Evolutionary conservation across 2,113 vertebrate species (phyloP).

Genomic region (Terrapene triunguis): DNA sequence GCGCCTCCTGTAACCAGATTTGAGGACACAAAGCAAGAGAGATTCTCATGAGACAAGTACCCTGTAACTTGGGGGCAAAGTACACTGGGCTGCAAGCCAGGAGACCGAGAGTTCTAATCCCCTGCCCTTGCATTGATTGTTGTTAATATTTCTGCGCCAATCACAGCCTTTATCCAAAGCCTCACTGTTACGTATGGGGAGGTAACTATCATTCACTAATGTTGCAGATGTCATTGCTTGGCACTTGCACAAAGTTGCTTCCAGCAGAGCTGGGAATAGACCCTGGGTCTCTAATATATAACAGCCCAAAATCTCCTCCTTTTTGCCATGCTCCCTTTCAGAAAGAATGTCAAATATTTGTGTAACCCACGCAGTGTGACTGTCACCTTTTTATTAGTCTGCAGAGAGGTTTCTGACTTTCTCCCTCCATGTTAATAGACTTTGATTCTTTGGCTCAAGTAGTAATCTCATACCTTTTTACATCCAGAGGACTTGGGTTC

Average conservation of each 20-base stretch:
- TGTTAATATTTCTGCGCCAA: neutral
- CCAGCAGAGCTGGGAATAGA: neutral
- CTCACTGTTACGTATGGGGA: neutral
- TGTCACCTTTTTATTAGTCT: neutral
- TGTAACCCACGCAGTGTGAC: neutral
- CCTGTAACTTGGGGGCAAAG: neutral
- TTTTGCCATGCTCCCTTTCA: neutral
- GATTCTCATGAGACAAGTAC: neutral
- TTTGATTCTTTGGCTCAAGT: neutral
- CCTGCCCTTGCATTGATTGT: neutral
- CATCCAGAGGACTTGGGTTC: neutral
- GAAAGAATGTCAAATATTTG: neutral
- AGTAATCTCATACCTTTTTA: neutral
- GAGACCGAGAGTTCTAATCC: neutral
- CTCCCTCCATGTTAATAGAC: neutral
- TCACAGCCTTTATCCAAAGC: neutral
- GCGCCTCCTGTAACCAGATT: neutral
- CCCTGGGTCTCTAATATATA: neutral
- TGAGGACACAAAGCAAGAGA: neutral
- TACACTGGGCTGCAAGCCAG: neutral
- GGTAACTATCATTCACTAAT: neutral
- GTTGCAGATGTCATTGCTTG: neutral
- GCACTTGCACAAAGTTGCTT: neutral
- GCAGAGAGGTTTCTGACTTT: neutral
- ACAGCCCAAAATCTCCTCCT: neutral